Conservation (phyloP, 2,113 vertebrate species). For the Oncorhynchus mykiss region DNA sequence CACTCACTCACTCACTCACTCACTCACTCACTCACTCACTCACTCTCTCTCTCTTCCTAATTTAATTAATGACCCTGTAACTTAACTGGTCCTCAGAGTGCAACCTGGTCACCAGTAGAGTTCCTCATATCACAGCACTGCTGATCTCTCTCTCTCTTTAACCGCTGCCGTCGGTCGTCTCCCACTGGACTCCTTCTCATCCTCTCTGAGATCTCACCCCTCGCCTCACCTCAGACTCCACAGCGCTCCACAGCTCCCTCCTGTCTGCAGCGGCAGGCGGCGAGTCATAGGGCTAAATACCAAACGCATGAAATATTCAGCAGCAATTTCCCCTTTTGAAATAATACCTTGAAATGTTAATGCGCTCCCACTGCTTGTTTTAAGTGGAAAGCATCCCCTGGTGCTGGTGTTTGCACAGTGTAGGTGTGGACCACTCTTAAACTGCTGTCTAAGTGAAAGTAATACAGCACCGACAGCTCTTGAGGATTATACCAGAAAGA, state of each 20-base stretch:
- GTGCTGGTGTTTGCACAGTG: conserved; percentile 46
- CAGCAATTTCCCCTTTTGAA: conserved; percentile 64
- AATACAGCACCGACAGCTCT: conserved; percentile 20
- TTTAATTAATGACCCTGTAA: conserved; percentile 61
- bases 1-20: no score
- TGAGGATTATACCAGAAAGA: conserved; percentile 26
- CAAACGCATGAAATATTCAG: conserved; percentile 65
- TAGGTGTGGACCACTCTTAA: conserved; percentile 33
- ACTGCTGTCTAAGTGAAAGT: conserved; percentile 47
- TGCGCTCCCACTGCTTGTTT: conserved; percentile 56
- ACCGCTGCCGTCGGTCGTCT: neutral
- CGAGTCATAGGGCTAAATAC: neutral
- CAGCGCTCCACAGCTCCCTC: conserved; percentile 39
- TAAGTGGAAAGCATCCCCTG: conserved; percentile 56
- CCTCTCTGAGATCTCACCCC: conserved; percentile 20
- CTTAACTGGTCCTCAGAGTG: conserved; percentile 57
- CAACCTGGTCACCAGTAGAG: conserved; percentile 35
- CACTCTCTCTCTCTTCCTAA: neutral
- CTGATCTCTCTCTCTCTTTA: conserved; percentile 28
- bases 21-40: no score
- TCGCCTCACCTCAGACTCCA: conserved; percentile 7
- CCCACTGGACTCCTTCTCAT: conserved; percentile 33
- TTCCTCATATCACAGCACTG: neutral
- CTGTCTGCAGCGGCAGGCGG: conserved; percentile 5
- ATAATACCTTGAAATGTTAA: conserved; percentile 72